Conservation (phyloP, 2,888 invertebrate species). For the Lycophotia porphyrea region DNA sequence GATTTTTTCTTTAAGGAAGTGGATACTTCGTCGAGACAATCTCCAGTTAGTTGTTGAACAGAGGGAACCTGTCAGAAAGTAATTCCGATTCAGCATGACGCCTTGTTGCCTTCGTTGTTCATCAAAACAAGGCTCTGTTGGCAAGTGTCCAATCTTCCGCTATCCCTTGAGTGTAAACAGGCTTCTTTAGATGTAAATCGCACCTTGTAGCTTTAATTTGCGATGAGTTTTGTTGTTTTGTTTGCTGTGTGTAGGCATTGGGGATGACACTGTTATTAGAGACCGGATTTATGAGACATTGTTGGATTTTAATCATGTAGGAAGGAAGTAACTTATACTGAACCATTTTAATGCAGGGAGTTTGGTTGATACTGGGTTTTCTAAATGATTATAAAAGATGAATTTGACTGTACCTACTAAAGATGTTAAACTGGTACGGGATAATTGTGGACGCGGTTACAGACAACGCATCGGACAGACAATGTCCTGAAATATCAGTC, state of each 20-base stretch:
- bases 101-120: conserved; percentile 59
- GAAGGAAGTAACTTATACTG: background rate
- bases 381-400: background rate
- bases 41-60: conserved; percentile 55
- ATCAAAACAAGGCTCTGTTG: conserved; percentile 62
- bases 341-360: background rate
- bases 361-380: background rate
- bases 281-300: background rate
- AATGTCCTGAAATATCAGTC: background rate
- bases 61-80: conserved; percentile 62
- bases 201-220: conserved; percentile 18
- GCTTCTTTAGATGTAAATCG: conserved; percentile 48
- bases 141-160: conserved; percentile 66
- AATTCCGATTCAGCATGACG: conserved; percentile 67
- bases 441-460: background rate
- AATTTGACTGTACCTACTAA: background rate
- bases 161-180: conserved; percentile 48
- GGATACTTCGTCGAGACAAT: conserved; percentile 47
- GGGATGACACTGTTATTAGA: background rate
- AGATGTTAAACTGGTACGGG: background rate
- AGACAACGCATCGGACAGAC: background rate
- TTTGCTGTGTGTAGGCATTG: background rate
- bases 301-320: background rate
- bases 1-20: conserved; percentile 31
- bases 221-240: conserved; percentile 2